Evolutionary conservation across 2,888 invertebrate species (phyloP), one percentile per base, ranked within the genome.

Genomic region (Hypsopygia costalis): DNA sequence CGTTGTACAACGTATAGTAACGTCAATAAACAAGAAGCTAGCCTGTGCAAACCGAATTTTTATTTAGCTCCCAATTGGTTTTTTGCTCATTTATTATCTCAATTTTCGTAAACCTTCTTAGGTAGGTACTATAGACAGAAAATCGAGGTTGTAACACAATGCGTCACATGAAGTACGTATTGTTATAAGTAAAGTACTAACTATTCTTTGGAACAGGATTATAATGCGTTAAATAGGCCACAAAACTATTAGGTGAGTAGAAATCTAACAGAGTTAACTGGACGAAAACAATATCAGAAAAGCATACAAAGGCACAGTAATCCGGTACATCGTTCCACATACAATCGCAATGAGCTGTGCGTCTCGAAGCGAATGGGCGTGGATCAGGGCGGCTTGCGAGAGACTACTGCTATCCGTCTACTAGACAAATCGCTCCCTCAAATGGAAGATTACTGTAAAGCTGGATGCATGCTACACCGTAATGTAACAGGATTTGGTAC

Each of bases 341-440:
- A 55, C 49, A 51, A 51, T 48, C 47, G 57, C 51, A 55, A 51
- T 51, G 50, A 49, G 51, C 46, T 49, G 48, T 45, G 44, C 51
- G 51, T 46, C 50, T 44, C 44, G 37, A 41, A 35, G 42, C 39
- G 50, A 49, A 46, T 45, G 49, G 55, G 52, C 49, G 40, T 44
- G 62, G 62, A 62, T 62, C 64, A 58, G 47, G 37, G 47, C 41
- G 56, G 49, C 50, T 63, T 51, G 46, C 46, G 49, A 47, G 52
- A 53, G 55, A 57, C 57, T 57, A 55, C 65, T 66, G 59, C 69
- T 65, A 73, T 81, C 70, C 68, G 73, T 77, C 80, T 75, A 62
- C 59, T 69, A 79, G 81, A 83, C 83, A 81, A 81, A 83, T 83
- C 80, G 77, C 79, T 74, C 65, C 67, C 74, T 78, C 80, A 58